Conservation (phyloP, 2,113 vertebrate species). For the Numenius arquata region DNA sequence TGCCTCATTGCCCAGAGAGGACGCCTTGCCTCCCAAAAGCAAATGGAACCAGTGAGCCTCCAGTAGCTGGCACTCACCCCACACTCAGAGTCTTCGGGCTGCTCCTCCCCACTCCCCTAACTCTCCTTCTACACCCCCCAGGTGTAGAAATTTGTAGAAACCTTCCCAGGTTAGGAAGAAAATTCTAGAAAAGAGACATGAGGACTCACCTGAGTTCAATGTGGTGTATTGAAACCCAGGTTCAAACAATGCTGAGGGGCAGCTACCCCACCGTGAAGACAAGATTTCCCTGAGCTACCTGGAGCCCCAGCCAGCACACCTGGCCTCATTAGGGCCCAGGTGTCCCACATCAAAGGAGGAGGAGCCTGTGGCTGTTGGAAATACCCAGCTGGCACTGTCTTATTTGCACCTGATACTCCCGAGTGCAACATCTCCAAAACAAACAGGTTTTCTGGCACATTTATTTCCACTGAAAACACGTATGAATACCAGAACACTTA, state of each 20-base stretch:
- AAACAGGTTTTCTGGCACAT: not conserved
- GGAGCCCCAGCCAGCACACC: rapidly evolving
- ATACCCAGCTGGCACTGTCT: not conserved
- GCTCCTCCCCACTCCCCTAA: not conserved
- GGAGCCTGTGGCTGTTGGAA: not conserved
- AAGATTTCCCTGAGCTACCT: rapidly evolving
- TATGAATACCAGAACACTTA: not conserved
- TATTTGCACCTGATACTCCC: not conserved
- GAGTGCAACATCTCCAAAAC: slow-evolving; percentile 2
- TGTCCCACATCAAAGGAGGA: not conserved
- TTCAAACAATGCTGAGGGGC: rapidly evolving
- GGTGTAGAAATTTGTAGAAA: too few relatives aligned
- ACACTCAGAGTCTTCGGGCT: rapidly evolving
- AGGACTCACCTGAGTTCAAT: rapidly evolving
- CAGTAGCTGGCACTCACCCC: rapidly evolving
- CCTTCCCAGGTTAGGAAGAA: not conserved
- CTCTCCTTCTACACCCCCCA: too few relatives aligned
- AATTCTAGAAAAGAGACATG: rapidly evolving
- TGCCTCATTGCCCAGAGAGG: rapidly evolving
- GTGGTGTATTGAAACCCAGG: rapidly evolving
- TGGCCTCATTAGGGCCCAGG: not conserved
- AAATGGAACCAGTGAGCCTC: rapidly evolving
- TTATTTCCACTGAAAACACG: not conserved
- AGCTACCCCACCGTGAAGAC: rapidly evolving
- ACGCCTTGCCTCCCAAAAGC: not conserved